Base-by-base conservation (phyloP, 37 sponge, comb jelly and placozoan genomes). In the Lycopodina hypogea region DNA sequence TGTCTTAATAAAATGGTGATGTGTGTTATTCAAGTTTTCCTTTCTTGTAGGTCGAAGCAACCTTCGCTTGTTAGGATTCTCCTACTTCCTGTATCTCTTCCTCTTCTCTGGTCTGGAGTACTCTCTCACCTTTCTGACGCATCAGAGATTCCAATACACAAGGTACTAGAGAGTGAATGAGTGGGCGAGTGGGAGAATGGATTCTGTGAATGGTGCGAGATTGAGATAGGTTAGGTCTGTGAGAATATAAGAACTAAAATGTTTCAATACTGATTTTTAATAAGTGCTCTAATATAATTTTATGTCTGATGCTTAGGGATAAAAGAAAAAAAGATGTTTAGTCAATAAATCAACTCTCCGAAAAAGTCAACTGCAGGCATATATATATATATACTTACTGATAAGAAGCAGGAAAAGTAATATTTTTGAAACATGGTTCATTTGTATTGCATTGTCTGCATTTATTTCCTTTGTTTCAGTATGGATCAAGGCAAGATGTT, bases 31-130 rank as follows among this genome's bases (percentile, higher is more conserved):
- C n/a, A n/a, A n/a, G n/a, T n/a, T n/a, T n/a, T n/a, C n/a, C n/a
- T 45, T 45, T 9, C 48, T 45, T 35, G 11, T 55, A 90, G 93
- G 93, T 42, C 78, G 74, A 24, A 26, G 24, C 34, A 79, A 45
- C 33, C 81, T 96, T 36, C 82, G 81, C 0, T 18, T 66, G 63
- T 55, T 96, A 0, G 83, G 94, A 1, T 17, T 83, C 33, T 53
- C 82, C 28, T 90, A 96, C 69, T 90, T 96, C 39, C 56, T 90
- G 56, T 96, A 88, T 57, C 75, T 96, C 64, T 77, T 96, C 32
- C 86, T 96, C n/a, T 96, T 96, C 75, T 90, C 96, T 76, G 96
- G 96, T 21, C 56, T 96, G 75, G 96, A 96, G 72, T 93, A 93
- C 37, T 88, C 96, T 22, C 81, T 96, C 30, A 90, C 94, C 23